These are phyloP conservation scores for Chromobotia macracanthus DNA, from an alignment of 2,797 vertebrate species.

Conservation along the genomic window DNA sequence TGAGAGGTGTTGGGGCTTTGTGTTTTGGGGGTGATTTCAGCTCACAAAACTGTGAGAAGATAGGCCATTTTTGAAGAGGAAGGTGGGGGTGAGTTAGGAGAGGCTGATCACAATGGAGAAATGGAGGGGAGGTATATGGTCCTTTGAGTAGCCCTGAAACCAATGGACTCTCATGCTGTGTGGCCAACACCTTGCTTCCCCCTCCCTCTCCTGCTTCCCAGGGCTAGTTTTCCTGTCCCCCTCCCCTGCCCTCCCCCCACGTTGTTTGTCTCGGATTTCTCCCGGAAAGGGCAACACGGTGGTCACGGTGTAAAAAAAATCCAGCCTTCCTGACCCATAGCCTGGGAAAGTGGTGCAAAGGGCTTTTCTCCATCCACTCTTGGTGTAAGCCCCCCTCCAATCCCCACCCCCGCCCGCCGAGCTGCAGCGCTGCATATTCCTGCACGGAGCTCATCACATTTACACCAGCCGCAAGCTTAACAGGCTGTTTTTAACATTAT, in stretches of 20 bases:
- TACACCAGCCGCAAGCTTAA: background rate
- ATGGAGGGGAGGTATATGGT: conserved; percentile 58
- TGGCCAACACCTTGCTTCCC: conserved; percentile 58
- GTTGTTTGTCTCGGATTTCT: conserved; percentile 67
- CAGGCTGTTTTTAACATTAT: conserved; percentile 1
- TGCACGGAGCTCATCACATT: conserved; percentile 35
- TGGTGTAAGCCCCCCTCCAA: background rate
- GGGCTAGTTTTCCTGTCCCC: conserved; percentile 67
- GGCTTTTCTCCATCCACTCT: conserved; percentile 61
- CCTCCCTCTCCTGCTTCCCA: conserved; percentile 56
- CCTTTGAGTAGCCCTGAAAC: conserved; percentile 60
- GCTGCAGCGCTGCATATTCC: conserved; percentile 39
- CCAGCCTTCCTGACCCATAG: conserved; percentile 76
- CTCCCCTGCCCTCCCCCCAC: conserved; percentile 43
- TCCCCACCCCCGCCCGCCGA: background rate
- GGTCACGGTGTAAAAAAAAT: conserved; percentile 81
- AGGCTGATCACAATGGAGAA: conserved; percentile 59
- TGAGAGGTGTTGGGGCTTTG: conserved; percentile 62
- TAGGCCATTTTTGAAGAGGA: conserved; percentile 49
- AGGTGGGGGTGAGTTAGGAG: conserved; percentile 47
- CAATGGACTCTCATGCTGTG: conserved; percentile 69
- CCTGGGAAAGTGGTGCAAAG: conserved; percentile 77
- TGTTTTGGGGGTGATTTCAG: conserved; percentile 71
- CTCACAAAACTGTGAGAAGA: conserved; percentile 65
- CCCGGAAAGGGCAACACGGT: conserved; percentile 72